Percentiles rank a stretch among this genome's conserved stretches.
Evolutionary conservation across 2,888 invertebrate genomes (phyloP).

Genomic region (Scaptomyza cyrtandrae): DNA sequence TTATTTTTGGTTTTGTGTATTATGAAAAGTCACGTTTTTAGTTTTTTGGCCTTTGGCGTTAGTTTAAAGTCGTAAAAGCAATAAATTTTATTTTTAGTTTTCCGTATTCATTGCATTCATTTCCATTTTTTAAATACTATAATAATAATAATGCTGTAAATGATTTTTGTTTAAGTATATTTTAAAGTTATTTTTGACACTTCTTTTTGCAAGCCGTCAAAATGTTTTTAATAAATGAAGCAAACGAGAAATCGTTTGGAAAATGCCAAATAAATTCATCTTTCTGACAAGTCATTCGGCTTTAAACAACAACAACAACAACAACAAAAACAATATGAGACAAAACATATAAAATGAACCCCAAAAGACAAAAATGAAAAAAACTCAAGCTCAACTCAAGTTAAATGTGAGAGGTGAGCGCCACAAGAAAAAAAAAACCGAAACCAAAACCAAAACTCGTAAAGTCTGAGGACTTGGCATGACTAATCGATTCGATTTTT

Average conservation of each 20-base stretch:
- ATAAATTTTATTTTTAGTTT: slow-evolving; percentile 23
- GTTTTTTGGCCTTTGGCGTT: slow-evolving; percentile 18
- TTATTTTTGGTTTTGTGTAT: slow-evolving; percentile 37
- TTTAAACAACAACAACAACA: slow-evolving; percentile 36
- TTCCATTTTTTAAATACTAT: not conserved
- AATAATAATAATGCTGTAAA: slow-evolving; percentile 6
- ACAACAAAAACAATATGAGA: slow-evolving; percentile 16
- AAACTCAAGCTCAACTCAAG: slow-evolving; percentile 22
- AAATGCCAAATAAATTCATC: slow-evolving; percentile 72
- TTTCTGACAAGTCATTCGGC: slow-evolving; percentile 70
- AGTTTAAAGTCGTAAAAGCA: slow-evolving; percentile 51
- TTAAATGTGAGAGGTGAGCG: slow-evolving; percentile 61
- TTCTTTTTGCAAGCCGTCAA: slow-evolving; percentile 43
- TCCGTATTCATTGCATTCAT: not conserved
- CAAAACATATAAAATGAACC: slow-evolving; percentile 33
- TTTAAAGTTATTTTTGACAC: slow-evolving; percentile 31
- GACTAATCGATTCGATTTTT: slow-evolving; percentile 80
- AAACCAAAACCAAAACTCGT: slow-evolving; percentile 21
- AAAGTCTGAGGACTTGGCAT: slow-evolving; percentile 69
- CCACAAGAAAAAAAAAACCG: slow-evolving; percentile 14
- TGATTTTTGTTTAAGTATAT: not conserved
- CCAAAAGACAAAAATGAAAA: slow-evolving; percentile 24
- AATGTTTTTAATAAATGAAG: slow-evolving; percentile 62
- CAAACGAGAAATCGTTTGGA: slow-evolving; percentile 70
- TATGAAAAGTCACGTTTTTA: slow-evolving; percentile 72